Conservation (phyloP, 2,888 invertebrate species). For the Apamea crenata region DNA sequence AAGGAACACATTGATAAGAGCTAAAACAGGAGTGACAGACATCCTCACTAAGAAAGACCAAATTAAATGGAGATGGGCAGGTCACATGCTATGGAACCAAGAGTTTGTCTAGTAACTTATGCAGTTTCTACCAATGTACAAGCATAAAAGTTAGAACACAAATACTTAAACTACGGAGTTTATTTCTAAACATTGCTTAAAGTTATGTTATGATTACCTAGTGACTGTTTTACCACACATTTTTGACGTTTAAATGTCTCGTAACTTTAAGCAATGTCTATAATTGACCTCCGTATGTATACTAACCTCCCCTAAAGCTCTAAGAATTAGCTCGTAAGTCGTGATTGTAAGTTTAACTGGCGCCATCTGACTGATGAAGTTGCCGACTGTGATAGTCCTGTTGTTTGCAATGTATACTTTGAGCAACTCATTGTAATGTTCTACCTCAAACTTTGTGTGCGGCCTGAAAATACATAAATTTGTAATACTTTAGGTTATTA, state of each 20-base stretch:
- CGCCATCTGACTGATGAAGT: slow-evolving; percentile 87
- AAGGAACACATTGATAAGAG: no score
- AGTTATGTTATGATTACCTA: no score
- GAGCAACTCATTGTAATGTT: slow-evolving; percentile 90
- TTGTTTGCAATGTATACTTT: slow-evolving; percentile 91
- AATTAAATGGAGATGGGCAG: no score
- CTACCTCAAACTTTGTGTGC: slow-evolving; percentile 83
- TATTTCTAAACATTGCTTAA: no score
- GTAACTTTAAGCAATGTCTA: no score
- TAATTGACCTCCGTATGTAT: background rate
- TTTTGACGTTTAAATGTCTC: no score
- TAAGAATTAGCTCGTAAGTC: slow-evolving; percentile 90
- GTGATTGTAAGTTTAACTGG: slow-evolving; percentile 85
- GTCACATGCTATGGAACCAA: no score
- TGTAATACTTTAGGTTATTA: background rate
- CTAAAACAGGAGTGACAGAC: no score
- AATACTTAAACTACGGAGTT: background rate
- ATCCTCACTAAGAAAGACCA: no score
- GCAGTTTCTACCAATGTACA: background rate
- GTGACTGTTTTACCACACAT: no score
- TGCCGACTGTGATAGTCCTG: slow-evolving; percentile 80
- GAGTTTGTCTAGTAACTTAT: no score
- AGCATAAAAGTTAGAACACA: background rate
- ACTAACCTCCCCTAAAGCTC: slow-evolving; percentile 89
- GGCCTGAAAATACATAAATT: slow-evolving; percentile 71